phyloP scores from a whole-genome alignment of 2,888 invertebrate species.

The Trachelus tabidus region DNA sequence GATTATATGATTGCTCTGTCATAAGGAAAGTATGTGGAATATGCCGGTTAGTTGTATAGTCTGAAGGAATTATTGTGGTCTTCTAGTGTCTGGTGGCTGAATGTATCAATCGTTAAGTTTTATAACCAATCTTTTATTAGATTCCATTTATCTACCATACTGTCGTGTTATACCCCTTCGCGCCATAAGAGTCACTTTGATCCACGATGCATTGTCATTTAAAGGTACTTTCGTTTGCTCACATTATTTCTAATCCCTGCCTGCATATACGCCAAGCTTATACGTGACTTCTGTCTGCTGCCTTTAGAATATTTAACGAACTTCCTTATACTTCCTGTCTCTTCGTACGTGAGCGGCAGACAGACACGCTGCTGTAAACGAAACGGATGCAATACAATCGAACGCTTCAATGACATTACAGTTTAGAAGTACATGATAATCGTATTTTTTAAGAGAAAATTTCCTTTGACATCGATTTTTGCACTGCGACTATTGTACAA shows the following conservation, averaged over 20 bases:
- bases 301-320: constrained; percentile 24
- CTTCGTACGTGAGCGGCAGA: not conserved
- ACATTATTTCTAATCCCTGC: not conserved
- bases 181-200: not conserved
- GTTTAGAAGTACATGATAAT: not conserved
- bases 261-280: not conserved
- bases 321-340: constrained; percentile 21
- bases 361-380: not conserved
- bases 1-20: not conserved
- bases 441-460: not conserved
- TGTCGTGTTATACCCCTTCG: not conserved
- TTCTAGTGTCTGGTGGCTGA: not conserved
- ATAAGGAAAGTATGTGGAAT: not conserved
- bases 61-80: not conserved
- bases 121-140: not conserved
- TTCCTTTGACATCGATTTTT: not conserved
- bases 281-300: constrained; percentile 20
- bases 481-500: not conserved
- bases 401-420: not conserved
- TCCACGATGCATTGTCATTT: not conserved
- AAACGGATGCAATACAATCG: not conserved
- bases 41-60: not conserved
- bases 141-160: not conserved
- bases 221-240: not conserved
- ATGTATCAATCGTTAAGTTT: not conserved